Conservation (phyloP, 2,113 vertebrate species). For the Hippocampus zosterae region DNA sequence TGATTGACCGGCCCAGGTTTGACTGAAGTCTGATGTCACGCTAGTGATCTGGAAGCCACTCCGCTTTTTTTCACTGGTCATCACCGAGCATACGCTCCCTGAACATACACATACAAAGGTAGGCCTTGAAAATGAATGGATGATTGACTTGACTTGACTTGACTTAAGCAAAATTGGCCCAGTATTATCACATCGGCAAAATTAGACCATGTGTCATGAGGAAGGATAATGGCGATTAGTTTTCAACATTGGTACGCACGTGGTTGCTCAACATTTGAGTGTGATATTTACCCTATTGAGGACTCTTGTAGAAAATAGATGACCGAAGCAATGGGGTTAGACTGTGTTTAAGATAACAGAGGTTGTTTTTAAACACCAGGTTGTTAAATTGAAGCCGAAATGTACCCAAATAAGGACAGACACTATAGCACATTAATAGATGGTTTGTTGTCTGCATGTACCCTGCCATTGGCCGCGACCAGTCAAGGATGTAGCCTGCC, state of each 20-base stretch:
- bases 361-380: neutral
- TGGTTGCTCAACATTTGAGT: no score
- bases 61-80: constrained; percentile 80
- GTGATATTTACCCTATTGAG: no score
- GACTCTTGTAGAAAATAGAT: no score
- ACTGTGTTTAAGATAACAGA: neutral
- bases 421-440: neutral
- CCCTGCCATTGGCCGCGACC: neutral
- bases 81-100: constrained; percentile 38
- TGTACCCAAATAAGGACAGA: neutral
- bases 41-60: constrained; percentile 89
- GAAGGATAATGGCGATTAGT: neutral
- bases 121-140: neutral
- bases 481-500: neutral
- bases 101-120: constrained; percentile 5
- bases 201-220: neutral
- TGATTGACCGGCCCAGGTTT: constrained; percentile 26
- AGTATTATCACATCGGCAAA: neutral
- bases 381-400: neutral
- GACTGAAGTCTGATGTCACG: constrained; percentile 77
- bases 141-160: neutral
- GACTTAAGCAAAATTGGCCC: neutral
- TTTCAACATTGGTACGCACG: neutral
- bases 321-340: no score
- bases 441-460: neutral